Base-by-base conservation (phyloP, 1,140 invertebrate species). In the Nephotettix cincticeps region DNA sequence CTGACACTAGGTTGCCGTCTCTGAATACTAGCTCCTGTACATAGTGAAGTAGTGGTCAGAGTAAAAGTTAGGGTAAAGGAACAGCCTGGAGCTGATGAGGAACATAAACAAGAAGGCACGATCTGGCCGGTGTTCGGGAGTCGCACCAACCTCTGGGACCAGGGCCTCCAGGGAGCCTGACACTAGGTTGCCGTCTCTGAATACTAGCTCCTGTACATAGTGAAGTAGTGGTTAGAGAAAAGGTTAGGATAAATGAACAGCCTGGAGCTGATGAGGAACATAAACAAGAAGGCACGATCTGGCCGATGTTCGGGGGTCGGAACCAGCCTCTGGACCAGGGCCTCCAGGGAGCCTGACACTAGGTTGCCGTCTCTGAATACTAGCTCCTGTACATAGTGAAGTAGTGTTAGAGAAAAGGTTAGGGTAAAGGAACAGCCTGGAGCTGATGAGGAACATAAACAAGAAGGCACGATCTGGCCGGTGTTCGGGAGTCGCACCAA, bases 391-490 rank as follows among this genome's bases (percentile, higher is more conserved):
- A 28, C n/a, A n/a, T n/a, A n/a, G n/a, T n/a, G n/a, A n/a, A n/a
- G n/a, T n/a, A n/a, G n/a, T n/a, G n/a, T n/a, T n/a, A n/a, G n/a
- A n/a, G n/a, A n/a, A n/a, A n/a, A n/a, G 94, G 82, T 97, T 92
- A 0, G 96, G 95, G 76, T 94, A 92, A 76, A 98, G 90, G 84
- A 95, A 98, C 25, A 98, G 86, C 19, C 96, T 85, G 14, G 95
- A 94, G 79, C 94, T 96, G 29, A 98, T 85, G 68, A 99, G 86
- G 83, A 98, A 97, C 70, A 96, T 93, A 82, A 98, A 98, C 54
- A 95, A 87, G 84, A 94, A 98, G 28, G 91, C 90, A 75, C 93
- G 87, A 80, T 95, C 92, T 27, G 94, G 93, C 82, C 93, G 94
- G 81, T 95, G 95, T 63, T 91, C 89, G 54, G 90, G 87, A 23